Percentiles rank a stretch among this genome's conserved stretches.
Evolutionary conservation across 92 coral and sea anemone genomes (phyloP).

Genomic region (Anthopleura xanthogrammica): DNA sequence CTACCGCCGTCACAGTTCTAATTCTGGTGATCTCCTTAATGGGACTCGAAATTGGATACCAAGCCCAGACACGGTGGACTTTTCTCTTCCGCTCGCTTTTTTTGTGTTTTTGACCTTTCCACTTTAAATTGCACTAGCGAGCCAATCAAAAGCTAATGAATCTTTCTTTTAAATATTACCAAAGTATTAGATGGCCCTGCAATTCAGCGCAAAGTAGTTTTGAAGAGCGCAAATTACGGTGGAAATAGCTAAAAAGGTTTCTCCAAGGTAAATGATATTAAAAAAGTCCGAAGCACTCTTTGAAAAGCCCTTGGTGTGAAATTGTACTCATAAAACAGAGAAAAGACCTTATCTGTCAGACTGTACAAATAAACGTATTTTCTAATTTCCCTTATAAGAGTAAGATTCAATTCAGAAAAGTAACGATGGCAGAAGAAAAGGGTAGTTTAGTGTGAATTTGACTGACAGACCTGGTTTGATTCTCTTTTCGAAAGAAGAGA

Average conservation of each 20-base stretch:
- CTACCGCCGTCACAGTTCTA: slow-evolving; percentile 19
- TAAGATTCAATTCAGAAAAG: slow-evolving; percentile 30
- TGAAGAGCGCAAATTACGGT: slow-evolving; percentile 33
- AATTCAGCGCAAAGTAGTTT: slow-evolving; percentile 26
- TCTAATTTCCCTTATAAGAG: slow-evolving; percentile 35
- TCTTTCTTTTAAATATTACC: slow-evolving; percentile 23
- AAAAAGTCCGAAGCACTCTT: slow-evolving; percentile 25
- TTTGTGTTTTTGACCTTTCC: slow-evolving; percentile 28
- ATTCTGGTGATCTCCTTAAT: slow-evolving; percentile 8
- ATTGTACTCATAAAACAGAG: slow-evolving; percentile 13
- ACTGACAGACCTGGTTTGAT: slow-evolving; percentile 33
- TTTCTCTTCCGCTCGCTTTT: slow-evolving; percentile 13
- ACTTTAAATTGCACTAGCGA: slow-evolving; percentile 16
- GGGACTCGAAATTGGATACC: slow-evolving; percentile 30
- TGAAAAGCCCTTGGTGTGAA: slow-evolving; percentile 28
- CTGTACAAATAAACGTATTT: slow-evolving; percentile 30
- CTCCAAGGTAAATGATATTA: slow-evolving; percentile 25
- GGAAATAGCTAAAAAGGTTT: slow-evolving; percentile 38
- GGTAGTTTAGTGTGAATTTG: slow-evolving; percentile 25
- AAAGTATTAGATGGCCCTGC: slow-evolving; percentile 34
- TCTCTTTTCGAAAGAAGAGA: slow-evolving; percentile 22
- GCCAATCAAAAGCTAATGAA: slow-evolving; percentile 34
- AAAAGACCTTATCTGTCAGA: slow-evolving; percentile 39
- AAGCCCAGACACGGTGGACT: slow-evolving; percentile 20
- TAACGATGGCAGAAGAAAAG: slow-evolving; percentile 21